Conservation (phyloP, 1,140 invertebrate genomes). For the Eriosoma lanigerum region DNA sequence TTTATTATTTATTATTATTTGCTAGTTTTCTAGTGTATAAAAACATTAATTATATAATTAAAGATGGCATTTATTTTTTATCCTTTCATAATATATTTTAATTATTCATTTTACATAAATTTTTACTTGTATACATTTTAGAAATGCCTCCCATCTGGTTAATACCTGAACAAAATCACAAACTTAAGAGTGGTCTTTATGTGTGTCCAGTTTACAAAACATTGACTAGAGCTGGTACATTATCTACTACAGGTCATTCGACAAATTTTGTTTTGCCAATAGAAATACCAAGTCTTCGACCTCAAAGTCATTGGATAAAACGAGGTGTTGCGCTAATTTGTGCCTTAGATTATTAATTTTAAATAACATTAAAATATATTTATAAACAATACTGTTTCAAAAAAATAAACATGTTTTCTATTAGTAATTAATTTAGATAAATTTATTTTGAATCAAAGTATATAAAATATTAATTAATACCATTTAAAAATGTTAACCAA, state of each 20-base stretch:
- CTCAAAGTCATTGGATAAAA: conserved; percentile 74
- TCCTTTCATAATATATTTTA: neutral
- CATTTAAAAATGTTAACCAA: no score
- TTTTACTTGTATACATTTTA: conserved; percentile 55
- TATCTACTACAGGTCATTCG: conserved; percentile 75
- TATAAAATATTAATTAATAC: no score
- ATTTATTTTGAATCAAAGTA: no score
- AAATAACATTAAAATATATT: no score
- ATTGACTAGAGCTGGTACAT: conserved; percentile 65
- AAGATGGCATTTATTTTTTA: no score
- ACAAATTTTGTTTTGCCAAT: conserved; percentile 78
- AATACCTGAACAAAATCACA: conserved; percentile 63
- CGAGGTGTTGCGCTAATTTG: conserved; percentile 71
- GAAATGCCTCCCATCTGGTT: conserved; percentile 68
- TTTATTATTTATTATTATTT: neutral
- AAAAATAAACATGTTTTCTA: no score
- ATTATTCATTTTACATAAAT: conserved; percentile 60
- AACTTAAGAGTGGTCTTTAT: conserved; percentile 59
- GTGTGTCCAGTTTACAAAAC: conserved; percentile 78
- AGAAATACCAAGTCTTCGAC: conserved; percentile 65
- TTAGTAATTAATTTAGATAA: no score
- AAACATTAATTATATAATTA: no score
- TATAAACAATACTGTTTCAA: no score
- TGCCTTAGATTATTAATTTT: conserved; percentile 12
- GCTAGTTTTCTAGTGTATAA: no score